Evolutionary conservation across 1,140 invertebrate species (phyloP).

Genomic region (Pomphorhynchus laevis): DNA sequence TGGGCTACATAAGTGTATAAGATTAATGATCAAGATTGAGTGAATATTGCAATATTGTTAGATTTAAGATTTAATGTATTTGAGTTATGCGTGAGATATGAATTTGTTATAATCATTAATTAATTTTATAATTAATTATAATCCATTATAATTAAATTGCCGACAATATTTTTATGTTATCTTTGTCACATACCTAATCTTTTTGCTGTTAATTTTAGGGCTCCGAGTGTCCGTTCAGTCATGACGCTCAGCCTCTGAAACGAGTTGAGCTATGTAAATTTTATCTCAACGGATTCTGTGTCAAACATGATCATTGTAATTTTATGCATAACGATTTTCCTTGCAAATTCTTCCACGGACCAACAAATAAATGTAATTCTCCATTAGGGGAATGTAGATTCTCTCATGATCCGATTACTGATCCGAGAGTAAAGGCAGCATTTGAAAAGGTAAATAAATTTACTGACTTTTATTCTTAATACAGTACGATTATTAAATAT

Average conservation of each 20-base stretch:
- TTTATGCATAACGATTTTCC: slow-evolving; percentile 85
- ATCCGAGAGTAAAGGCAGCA: slow-evolving; percentile 14
- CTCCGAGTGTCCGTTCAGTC: slow-evolving; percentile 43
- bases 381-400: slow-evolving; percentile 76
- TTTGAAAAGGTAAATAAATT: slow-evolving; percentile 1
- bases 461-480: too few relatives aligned
- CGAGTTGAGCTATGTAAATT: slow-evolving; percentile 84
- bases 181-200: too few relatives aligned
- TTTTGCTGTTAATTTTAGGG: slow-evolving; percentile 22
- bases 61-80: too few relatives aligned
- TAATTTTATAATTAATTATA: too few relatives aligned
- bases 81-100: too few relatives aligned
- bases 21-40: too few relatives aligned
- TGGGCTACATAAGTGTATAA: too few relatives aligned
- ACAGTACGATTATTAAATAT: too few relatives aligned
- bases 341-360: slow-evolving; percentile 69
- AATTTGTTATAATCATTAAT: too few relatives aligned
- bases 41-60: too few relatives aligned
- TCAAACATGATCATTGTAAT: slow-evolving; percentile 61
- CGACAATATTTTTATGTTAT: too few relatives aligned
- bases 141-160: too few relatives aligned
- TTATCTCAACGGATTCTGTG: slow-evolving; percentile 67
- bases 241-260: slow-evolving; percentile 37
- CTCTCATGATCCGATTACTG: slow-evolving; percentile 45
- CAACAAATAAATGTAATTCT: slow-evolving; percentile 33